These are phyloP conservation scores for Anastrepha obliqua DNA, from an alignment of 1,140 invertebrate genomes.

Conservation along the genomic window DNA sequence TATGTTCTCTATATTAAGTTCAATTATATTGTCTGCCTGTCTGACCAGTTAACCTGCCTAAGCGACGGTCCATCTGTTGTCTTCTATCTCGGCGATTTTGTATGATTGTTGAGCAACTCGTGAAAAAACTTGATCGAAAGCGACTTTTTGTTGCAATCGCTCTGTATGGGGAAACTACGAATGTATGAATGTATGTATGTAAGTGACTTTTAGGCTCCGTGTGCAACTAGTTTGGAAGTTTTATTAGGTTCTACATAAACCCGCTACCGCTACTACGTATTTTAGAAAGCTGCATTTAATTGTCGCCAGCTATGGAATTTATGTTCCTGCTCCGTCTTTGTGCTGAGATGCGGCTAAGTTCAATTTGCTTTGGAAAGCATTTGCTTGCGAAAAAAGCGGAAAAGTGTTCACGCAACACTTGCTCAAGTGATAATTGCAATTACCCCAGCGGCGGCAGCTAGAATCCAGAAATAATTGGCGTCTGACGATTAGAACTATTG, in stretches of 20 bases:
- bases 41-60: conserved; percentile 39
- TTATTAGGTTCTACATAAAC: too few species aligned
- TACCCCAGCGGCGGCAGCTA: not conserved
- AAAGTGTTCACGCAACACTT: conserved; percentile 42
- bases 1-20: conserved; percentile 38
- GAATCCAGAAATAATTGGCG: not conserved
- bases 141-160: not conserved
- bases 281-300: conserved; percentile 42
- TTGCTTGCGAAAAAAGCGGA: not conserved
- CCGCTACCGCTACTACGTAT: not conserved
- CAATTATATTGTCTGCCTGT: conserved; percentile 28
- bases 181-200: not conserved
- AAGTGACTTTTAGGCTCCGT: not conserved
- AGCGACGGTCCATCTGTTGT: not conserved
- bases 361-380: conserved; percentile 9
- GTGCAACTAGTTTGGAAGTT: not conserved
- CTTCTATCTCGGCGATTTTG: not conserved
- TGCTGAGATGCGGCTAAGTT: not conserved
- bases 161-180: not conserved
- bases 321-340: not conserved
- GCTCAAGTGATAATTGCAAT: conserved; percentile 22
- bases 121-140: conserved; percentile 8
- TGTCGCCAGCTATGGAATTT: not conserved
- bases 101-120: conserved; percentile 4
- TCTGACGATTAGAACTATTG: not conserved